Conservation (phyloP, 1,140 invertebrate genomes). For the Linepithema humile region DNA sequence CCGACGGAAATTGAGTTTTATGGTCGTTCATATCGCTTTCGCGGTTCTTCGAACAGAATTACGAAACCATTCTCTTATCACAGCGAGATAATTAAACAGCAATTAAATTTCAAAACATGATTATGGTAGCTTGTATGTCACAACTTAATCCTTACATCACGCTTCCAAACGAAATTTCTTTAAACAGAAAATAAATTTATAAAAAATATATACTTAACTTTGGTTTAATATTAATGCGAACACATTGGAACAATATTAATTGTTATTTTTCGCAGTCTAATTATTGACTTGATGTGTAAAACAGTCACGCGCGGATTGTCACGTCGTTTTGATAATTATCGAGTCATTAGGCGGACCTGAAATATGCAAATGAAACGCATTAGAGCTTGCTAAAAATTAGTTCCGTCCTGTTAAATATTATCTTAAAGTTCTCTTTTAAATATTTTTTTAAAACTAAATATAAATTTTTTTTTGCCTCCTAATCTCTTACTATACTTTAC, state of each 20-base stretch:
- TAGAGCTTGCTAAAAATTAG: not conserved
- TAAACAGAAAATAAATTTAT: not conserved
- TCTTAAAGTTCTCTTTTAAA: too few relatives aligned
- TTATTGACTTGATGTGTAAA: not conserved
- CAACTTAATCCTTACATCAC: not conserved
- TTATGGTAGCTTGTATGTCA: not conserved
- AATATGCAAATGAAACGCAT: conserved; percentile 13
- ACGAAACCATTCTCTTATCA: not conserved
- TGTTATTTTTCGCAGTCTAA: not conserved
- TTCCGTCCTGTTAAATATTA: conserved; percentile 36
- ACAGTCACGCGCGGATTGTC: not conserved
- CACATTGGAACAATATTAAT: not conserved
- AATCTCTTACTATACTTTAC: not conserved
- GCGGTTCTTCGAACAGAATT: not conserved
- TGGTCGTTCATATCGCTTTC: not conserved
- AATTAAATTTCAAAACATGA: not conserved
- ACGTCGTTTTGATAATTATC: not conserved
- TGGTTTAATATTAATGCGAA: too few relatives aligned
- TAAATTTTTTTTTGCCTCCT: not conserved
- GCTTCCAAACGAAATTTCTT: not conserved
- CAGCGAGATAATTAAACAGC: not conserved
- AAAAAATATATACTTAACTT: too few relatives aligned
- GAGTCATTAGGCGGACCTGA: not conserved
- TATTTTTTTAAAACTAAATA: not conserved
- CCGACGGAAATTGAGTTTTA: conserved; percentile 6